These are phyloP conservation scores for Helogale parvula DNA, from an alignment of 2,113 vertebrate genomes.

Conservation along the genomic window DNA sequence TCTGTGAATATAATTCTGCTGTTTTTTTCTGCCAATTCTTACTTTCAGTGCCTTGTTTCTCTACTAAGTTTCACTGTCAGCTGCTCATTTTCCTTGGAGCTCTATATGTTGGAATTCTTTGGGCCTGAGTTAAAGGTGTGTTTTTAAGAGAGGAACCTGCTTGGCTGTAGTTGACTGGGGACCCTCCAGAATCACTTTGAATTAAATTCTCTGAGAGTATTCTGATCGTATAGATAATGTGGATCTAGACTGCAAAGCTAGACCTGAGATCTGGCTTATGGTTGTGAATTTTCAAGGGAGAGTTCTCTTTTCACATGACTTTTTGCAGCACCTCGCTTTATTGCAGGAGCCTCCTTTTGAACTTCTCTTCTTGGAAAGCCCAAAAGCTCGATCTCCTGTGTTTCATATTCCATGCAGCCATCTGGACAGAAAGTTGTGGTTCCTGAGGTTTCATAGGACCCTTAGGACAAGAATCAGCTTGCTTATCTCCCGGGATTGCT, in stretches of 20 bases:
- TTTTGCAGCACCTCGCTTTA: neutral
- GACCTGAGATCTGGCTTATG: neutral
- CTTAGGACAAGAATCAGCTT: neutral
- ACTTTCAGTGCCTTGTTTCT: conserved; percentile 2
- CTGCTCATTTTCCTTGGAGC: neutral
- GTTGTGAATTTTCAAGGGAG: neutral
- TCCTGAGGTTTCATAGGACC: neutral
- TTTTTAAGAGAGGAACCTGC: neutral
- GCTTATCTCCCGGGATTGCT: neutral
- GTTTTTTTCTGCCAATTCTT: neutral
- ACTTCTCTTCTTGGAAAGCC: neutral
- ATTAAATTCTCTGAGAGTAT: conserved; percentile 37
- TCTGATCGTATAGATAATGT: neutral
- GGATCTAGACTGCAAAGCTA: neutral
- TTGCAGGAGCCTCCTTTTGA: neutral
- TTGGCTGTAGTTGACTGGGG: conserved; percentile 32
- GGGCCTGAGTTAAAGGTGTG: neutral
- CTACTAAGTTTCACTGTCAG: conserved; percentile 43
- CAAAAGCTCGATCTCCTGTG: neutral
- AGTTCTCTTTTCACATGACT: conserved; percentile 2
- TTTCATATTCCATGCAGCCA: neutral
- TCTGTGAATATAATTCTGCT: conserved; percentile 13
- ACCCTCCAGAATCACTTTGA: conserved; percentile 26
- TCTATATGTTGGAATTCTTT: neutral
- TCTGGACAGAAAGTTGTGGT: conserved; percentile 21